phyloP scores from a whole-genome alignment of 2,888 invertebrate genomes.

The Patella pellucida region DNA sequence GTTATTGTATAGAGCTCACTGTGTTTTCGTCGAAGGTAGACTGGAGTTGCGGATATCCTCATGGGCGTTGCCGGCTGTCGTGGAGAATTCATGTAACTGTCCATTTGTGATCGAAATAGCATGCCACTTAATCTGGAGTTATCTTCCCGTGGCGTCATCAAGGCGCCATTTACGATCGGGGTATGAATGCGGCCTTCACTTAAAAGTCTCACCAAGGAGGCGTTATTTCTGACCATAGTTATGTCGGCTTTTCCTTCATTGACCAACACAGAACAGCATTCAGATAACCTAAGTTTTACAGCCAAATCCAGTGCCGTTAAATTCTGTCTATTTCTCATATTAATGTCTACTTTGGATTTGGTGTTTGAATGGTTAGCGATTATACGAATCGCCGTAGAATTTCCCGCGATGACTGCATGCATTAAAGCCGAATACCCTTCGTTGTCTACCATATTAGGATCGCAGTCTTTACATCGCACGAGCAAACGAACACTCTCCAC shows the following conservation, averaged over 20 bases:
- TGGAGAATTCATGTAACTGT: background rate
- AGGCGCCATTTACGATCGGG: background rate
- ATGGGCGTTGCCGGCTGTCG: background rate
- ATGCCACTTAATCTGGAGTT: background rate
- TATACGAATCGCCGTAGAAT: conserved; percentile 45
- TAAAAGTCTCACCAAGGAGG: conserved; percentile 21
- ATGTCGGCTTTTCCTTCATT: conserved; percentile 48
- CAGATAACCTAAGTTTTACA: conserved; percentile 49
- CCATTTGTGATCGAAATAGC: background rate
- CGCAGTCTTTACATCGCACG: conserved; percentile 44
- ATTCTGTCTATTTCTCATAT: conserved; percentile 43
- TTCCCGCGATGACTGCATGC: conserved; percentile 51
- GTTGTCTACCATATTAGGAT: conserved; percentile 49
- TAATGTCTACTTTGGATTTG: conserved; percentile 42
- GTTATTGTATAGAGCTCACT: background rate
- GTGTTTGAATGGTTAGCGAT: conserved; percentile 44
- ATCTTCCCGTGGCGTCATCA: background rate
- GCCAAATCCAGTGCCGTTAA: conserved; percentile 49
- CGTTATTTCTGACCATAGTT: conserved; percentile 27
- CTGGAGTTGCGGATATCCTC: background rate
- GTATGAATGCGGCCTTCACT: conserved; percentile 3
- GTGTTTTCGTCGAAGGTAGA: background rate
- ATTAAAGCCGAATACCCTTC: conserved; percentile 52
- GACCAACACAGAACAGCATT: conserved; percentile 52
- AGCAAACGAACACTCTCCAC: conserved; percentile 49